Conservation (phyloP, 1,140 invertebrate genomes). For the Cepaea nemoralis region DNA sequence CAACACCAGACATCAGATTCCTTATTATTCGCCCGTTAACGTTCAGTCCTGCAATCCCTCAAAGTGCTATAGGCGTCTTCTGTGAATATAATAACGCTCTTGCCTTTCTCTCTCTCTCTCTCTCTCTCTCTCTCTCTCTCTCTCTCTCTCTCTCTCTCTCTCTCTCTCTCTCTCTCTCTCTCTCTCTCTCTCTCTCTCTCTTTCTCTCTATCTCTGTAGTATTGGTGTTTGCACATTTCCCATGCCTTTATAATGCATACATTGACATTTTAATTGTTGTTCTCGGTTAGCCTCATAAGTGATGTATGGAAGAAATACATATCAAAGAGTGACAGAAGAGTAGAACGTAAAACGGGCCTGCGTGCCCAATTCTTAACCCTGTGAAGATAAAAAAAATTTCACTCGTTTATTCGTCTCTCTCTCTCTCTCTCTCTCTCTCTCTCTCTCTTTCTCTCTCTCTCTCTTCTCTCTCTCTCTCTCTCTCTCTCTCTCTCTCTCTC, state of each 20-base stretch:
- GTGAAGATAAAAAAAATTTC: neutral
- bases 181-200: conserved; percentile 14
- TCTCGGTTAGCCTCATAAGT: neutral
- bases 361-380: no score
- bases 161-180: conserved; percentile 22
- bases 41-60: no score
- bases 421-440: conserved; percentile 18
- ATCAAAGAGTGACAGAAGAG: no score
- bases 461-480: conserved; percentile 9
- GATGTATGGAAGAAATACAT: neutral
- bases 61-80: no score
- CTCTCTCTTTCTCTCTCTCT: conserved; percentile 9
- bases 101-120: conserved; percentile 34
- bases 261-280: neutral
- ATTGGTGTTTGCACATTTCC: no score
- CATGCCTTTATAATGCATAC: no score
- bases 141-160: conserved; percentile 32
- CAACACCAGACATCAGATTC: no score
- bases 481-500: conserved; percentile 21
- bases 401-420: neutral
- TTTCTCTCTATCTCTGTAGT: no score
- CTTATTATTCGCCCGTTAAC: no score
- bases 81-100: neutral
- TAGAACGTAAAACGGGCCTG: no score
- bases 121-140: conserved; percentile 43